These are phyloP conservation scores for Tricholauxania praeusta DNA, from an alignment of 2,888 invertebrate genomes.

Conservation along the genomic window DNA sequence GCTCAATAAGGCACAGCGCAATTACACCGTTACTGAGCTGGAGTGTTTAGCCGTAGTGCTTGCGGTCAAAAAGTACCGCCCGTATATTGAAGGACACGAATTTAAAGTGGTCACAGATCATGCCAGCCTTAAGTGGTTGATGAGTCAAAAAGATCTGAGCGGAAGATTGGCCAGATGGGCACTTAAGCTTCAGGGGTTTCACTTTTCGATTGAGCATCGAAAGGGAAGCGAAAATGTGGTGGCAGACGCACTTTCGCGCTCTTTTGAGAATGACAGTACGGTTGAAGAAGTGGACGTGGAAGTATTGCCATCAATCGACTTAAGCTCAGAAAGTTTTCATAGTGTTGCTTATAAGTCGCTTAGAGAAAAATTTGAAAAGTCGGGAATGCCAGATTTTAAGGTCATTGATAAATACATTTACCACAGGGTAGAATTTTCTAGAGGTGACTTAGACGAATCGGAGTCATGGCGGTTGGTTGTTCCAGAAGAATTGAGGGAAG, in stretches of 20 bases:
- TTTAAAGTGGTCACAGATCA: too few relatives aligned
- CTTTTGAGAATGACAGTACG: not conserved
- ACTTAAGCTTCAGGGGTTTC: constrained; percentile 3
- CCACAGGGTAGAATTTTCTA: constrained; percentile 11
- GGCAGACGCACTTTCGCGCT: constrained; percentile 11
- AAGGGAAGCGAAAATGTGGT: constrained; percentile 18
- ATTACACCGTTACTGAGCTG: too few relatives aligned
- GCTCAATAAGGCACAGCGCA: too few relatives aligned
- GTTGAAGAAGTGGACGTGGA: not conserved
- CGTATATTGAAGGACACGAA: too few relatives aligned
- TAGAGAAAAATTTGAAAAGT: not conserved
- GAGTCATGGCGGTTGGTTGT: constrained; percentile 11
- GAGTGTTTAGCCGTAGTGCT: too few relatives aligned
- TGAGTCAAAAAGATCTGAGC: too few relatives aligned
- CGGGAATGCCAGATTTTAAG: not conserved
- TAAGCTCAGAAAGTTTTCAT: not conserved
- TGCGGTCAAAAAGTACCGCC: too few relatives aligned
- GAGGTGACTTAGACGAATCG: constrained; percentile 4
- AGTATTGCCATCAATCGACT: not conserved
- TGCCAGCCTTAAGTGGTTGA: too few relatives aligned
- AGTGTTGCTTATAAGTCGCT: too few relatives aligned
- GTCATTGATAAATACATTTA: constrained; percentile 15
- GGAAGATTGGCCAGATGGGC: too few relatives aligned
- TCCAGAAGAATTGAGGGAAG: not conserved
- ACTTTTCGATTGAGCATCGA: not conserved